Percentiles rank a stretch among this genome's conserved stretches.
phyloP scores from a whole-genome alignment of 2,797 vertebrate species.

The Fistularia commersonii region DNA sequence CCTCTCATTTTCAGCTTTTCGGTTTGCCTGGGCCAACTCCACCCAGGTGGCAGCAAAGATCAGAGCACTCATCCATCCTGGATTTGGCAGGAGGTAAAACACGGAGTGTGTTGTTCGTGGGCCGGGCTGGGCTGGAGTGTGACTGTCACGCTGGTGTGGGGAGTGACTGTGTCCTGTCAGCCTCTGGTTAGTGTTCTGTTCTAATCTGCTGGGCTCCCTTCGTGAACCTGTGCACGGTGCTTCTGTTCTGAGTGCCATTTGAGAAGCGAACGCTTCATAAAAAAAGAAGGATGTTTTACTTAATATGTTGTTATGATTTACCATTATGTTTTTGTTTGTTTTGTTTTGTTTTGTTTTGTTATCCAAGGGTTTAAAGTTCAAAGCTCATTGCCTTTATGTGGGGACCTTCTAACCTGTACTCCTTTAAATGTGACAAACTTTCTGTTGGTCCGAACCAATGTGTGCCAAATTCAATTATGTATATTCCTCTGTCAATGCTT shows the following conservation, averaged over 20 bases:
- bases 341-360: conserved; percentile 53
- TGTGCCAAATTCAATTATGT: conserved; percentile 82
- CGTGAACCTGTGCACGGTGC: conserved; percentile 78
- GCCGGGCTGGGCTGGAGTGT: conserved; percentile 60
- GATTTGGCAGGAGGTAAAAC: conserved; percentile 40
- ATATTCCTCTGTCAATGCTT: conserved; percentile 75
- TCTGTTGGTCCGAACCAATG: conserved; percentile 72
- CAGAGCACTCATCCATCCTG: conserved; percentile 53
- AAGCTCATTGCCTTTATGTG: conserved; percentile 66
- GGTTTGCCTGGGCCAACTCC: conserved; percentile 40
- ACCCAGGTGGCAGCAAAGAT: conserved; percentile 62
- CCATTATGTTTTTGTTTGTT: conserved; percentile 59
- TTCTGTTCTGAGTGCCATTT: conserved; percentile 74
- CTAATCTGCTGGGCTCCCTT: conserved; percentile 76
- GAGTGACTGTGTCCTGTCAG: conserved; percentile 74
- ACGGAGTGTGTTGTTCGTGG: conserved; percentile 24
- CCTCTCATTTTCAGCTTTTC: conserved; percentile 41
- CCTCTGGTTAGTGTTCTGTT: conserved; percentile 74
- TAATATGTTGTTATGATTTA: conserved; percentile 69
- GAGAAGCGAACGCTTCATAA: conserved; percentile 73
- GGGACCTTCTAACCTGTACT: conserved; percentile 66
- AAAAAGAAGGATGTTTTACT: conserved; percentile 61
- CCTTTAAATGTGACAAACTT: conserved; percentile 71
- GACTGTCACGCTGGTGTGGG: conserved; percentile 65
- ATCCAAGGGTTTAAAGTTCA: conserved; percentile 77